These are phyloP conservation scores for Zaprionus lineosus DNA, from an alignment of 2,888 invertebrate species.

Conservation along the genomic window DNA sequence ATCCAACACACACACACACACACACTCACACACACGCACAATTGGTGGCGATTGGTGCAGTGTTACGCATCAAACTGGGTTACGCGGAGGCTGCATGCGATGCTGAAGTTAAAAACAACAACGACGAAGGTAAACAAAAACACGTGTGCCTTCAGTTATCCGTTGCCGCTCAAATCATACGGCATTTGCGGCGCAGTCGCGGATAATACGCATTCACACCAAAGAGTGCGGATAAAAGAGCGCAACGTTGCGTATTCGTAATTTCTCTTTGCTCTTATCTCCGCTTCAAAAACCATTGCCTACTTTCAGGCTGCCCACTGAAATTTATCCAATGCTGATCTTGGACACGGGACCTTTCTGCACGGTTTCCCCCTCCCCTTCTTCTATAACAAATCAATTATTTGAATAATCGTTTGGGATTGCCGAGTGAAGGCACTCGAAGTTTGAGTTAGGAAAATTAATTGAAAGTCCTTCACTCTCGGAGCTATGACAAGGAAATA, in stretches of 20 bases:
- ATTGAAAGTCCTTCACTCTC: too few species aligned
- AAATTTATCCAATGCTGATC: slow-evolving; percentile 1
- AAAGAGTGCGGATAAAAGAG: slow-evolving; percentile 11
- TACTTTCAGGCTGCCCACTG: slow-evolving; percentile 19
- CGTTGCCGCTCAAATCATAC: slow-evolving; percentile 30
- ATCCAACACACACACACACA: slow-evolving; percentile 3
- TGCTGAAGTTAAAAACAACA: slow-evolving; percentile 50
- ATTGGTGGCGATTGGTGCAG: slow-evolving; percentile 47
- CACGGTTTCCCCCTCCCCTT: too few species aligned
- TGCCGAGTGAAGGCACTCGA: too few species aligned
- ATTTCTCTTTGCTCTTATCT: too few species aligned
- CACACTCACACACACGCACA: slow-evolving; percentile 41
- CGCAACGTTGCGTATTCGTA: too few species aligned
- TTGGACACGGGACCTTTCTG: background rate
- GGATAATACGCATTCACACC: slow-evolving; percentile 40
- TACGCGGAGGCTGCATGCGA: slow-evolving; percentile 43
- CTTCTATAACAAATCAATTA: too few species aligned
- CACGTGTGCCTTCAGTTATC: slow-evolving; percentile 65
- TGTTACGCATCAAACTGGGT: slow-evolving; percentile 59
- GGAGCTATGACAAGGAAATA: too few species aligned
- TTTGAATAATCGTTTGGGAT: too few species aligned
- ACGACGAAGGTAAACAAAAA: slow-evolving; percentile 73
- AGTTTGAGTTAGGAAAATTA: too few species aligned
- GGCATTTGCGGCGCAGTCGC: slow-evolving; percentile 38
- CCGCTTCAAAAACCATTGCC: slow-evolving; percentile 18